Evolutionary conservation across 2,888 invertebrate genomes (phyloP).

Genomic region (Agrochola lychnidis): DNA sequence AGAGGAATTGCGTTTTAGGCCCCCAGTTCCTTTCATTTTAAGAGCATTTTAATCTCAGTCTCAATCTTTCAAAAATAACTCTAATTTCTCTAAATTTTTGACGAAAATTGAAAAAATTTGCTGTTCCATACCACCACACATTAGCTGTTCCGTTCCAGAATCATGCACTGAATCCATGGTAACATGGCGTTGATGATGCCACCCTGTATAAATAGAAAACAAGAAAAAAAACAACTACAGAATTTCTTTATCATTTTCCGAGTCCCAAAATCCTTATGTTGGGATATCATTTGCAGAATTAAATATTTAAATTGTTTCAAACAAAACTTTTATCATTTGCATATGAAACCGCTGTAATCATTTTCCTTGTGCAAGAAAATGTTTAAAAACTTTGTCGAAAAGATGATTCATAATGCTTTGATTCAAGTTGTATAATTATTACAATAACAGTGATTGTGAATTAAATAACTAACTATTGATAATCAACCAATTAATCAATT

Average conservation of each 20-base stretch:
- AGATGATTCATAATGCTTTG: neutral
- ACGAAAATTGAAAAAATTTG: too few species aligned
- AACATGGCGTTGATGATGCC: too few species aligned
- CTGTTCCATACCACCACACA: too few species aligned
- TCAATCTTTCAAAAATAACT: too few species aligned
- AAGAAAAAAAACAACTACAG: too few species aligned
- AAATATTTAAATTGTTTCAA: constrained; percentile 5
- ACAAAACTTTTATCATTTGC: constrained; percentile 2
- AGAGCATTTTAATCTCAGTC: too few species aligned
- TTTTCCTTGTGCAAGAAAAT: neutral
- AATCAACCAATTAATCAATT: too few species aligned
- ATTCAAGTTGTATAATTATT: neutral
- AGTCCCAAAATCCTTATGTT: neutral
- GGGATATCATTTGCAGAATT: neutral
- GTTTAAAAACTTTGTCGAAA: neutral
- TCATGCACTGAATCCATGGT: too few species aligned
- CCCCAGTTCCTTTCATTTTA: too few species aligned
- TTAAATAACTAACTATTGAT: neutral
- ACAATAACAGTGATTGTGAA: neutral
- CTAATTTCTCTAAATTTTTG: too few species aligned
- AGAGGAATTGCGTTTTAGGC: too few species aligned
- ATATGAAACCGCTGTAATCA: neutral
- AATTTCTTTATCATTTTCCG: neutral
- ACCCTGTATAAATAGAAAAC: neutral
- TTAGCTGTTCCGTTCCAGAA: too few species aligned